A percentile compares a stretch with the other conserved stretches of the same genome.
Conservation (phyloP, 2,888 invertebrate genomes). For the Trachelus stipa region DNA sequence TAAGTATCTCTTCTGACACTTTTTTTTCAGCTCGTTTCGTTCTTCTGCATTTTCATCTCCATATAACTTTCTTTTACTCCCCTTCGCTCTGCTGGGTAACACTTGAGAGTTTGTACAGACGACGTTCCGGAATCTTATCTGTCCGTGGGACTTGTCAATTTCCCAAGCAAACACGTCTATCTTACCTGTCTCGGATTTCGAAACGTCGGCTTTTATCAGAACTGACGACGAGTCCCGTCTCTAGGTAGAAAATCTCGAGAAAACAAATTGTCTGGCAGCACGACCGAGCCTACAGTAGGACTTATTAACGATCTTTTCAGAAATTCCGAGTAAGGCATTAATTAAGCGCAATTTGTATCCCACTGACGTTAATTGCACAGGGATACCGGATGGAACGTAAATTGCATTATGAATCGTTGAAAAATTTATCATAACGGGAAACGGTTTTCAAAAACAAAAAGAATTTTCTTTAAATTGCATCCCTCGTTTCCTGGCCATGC, state of each 20-base stretch:
- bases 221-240: not conserved
- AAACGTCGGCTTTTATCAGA: not conserved
- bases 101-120: slow-evolving; percentile 11
- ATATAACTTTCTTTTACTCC: not conserved
- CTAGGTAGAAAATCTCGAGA: not conserved
- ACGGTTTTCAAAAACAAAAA: not conserved
- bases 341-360: not conserved
- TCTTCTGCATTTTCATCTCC: not conserved
- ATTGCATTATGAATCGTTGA: not conserved
- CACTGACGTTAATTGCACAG: not conserved
- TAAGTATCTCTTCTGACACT: too few species aligned
- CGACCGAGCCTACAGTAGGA: not conserved
- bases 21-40: not conserved
- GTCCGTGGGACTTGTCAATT: slow-evolving; percentile 22
- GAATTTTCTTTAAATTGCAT: not conserved
- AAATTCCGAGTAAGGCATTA: not conserved
- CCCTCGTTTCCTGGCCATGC: not conserved
- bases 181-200: not conserved
- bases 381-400: not conserved
- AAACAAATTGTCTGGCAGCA: not conserved
- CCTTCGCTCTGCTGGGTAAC: slow-evolving; percentile 10
- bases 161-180: slow-evolving; percentile 12
- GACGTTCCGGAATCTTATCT: slow-evolving; percentile 11
- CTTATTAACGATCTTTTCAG: not conserved
- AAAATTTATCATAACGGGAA: not conserved